phyloP scores from a whole-genome alignment of 2,888 invertebrate species.

The Chymomyza caudatula region DNA sequence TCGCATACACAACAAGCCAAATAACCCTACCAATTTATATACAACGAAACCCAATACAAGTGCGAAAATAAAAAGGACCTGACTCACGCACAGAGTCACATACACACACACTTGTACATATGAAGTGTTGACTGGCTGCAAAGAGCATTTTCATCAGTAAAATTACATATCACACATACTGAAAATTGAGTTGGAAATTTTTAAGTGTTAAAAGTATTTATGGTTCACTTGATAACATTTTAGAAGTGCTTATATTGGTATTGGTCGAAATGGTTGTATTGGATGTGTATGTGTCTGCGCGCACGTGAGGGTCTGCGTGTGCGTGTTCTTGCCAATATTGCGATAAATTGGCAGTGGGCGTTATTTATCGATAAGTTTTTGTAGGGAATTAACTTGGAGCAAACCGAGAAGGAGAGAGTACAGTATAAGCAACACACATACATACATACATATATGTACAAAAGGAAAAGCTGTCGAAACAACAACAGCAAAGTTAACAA shows the following conservation, averaged over 20 bases:
- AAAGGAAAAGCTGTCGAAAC: conserved; percentile 31
- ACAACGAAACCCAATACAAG: neutral
- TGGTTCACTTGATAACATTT: conserved; percentile 53
- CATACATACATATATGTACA: conserved; percentile 10
- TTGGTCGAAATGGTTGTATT: neutral
- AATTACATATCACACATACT: conserved; percentile 37
- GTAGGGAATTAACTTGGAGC: neutral
- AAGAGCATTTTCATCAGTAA: conserved; percentile 67
- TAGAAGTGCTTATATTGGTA: conserved; percentile 24
- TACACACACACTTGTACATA: conserved; percentile 9
- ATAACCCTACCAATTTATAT: neutral
- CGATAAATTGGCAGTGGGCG: neutral
- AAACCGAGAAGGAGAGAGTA: conserved; percentile 3
- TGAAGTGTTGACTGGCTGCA: conserved; percentile 52
- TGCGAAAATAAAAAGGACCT: neutral
- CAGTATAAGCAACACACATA: neutral
- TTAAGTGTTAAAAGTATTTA: conserved; percentile 64
- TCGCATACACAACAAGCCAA: conserved; percentile 17
- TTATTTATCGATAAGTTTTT: neutral
- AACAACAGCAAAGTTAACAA: conserved; percentile 27
- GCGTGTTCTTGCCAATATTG: neutral
- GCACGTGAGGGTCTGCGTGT: neutral
- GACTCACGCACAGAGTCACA: neutral
- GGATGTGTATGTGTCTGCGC: neutral
- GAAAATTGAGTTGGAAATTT: conserved; percentile 61